Percentiles rank a stretch among this genome's conserved stretches.
Evolutionary conservation across 1,140 invertebrate genomes (phyloP).

Genomic region (Danaus plexippus): DNA sequence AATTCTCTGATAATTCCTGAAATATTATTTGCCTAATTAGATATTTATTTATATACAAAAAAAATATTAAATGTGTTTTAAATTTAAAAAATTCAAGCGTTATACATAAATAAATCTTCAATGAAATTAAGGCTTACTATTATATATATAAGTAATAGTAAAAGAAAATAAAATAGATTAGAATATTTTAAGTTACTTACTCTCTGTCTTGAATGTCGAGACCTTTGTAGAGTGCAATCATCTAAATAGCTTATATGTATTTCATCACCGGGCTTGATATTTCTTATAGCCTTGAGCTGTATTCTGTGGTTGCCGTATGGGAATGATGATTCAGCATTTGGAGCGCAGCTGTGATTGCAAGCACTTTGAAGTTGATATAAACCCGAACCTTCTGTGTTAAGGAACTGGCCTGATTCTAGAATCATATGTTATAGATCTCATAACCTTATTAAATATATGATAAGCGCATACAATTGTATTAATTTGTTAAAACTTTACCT

Average conservation of each 20-base stretch:
- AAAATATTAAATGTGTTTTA: too few species aligned
- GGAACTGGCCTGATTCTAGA: slow-evolving; percentile 87
- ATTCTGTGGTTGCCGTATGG: slow-evolving; percentile 87
- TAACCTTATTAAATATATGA: too few species aligned
- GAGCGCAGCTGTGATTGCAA: slow-evolving; percentile 93
- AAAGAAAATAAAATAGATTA: too few species aligned
- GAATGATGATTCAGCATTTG: slow-evolving; percentile 90
- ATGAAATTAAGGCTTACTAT: too few species aligned
- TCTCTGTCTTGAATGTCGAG: slow-evolving; percentile 89
- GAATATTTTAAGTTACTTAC: slow-evolving; percentile 42
- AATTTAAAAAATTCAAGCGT: too few species aligned
- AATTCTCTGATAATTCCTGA: slow-evolving; percentile 82
- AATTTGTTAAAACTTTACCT: slow-evolving; percentile 70
- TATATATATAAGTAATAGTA: too few species aligned
- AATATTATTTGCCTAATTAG: slow-evolving; percentile 20
- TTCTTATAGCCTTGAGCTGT: slow-evolving; percentile 80
- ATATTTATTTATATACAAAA: too few species aligned
- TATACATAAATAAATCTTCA: too few species aligned
- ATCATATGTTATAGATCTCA: neutral
- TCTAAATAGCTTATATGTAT: slow-evolving; percentile 94
- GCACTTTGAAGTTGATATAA: slow-evolving; percentile 88
- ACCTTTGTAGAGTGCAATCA: slow-evolving; percentile 84
- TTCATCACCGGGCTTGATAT: slow-evolving; percentile 88
- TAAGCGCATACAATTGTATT: neutral
- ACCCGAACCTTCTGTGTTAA: slow-evolving; percentile 95